A percentile compares a stretch with the other conserved stretches of the same genome.
These are phyloP conservation scores for Pocillopora verrucosa DNA, from an alignment of 64 coral and sea anemone genomes.

Conservation along the genomic window DNA sequence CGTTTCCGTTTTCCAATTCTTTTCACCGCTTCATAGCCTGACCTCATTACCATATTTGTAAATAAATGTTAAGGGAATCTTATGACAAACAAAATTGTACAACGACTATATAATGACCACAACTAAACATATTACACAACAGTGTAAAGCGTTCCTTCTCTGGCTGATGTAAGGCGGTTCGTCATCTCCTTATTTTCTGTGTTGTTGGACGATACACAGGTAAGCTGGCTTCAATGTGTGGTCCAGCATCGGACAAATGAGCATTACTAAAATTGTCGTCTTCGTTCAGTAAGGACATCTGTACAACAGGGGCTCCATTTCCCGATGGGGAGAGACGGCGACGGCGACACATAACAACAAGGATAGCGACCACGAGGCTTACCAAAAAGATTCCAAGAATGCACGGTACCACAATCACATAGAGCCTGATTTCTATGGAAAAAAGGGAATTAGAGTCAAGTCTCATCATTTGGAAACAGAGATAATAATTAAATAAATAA, in stretches of 20 bases:
- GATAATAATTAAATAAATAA: too few species aligned
- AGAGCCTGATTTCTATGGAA: slow-evolving; percentile 2
- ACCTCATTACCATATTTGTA: too few species aligned
- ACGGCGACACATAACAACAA: slow-evolving; percentile 22
- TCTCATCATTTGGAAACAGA: background rate
- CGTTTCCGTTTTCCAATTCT: too few species aligned
- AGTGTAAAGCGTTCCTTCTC: too few species aligned
- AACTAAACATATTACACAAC: background rate
- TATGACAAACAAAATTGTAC: too few species aligned
- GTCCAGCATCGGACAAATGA: slow-evolving; percentile 22
- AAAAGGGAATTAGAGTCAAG: background rate
- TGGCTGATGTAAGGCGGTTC: background rate
- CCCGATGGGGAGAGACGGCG: background rate
- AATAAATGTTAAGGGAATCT: too few species aligned
- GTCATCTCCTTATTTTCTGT: background rate
- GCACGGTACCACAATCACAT: slow-evolving; percentile 22
- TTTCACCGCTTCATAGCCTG: too few species aligned
- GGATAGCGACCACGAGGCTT: background rate
- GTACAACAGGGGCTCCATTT: background rate
- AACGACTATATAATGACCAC: background rate
- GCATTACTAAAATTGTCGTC: slow-evolving; percentile 11
- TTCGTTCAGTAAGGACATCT: slow-evolving; percentile 28
- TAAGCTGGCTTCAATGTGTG: slow-evolving; percentile 19
- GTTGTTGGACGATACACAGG: slow-evolving; percentile 42
- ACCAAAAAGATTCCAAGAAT: slow-evolving; percentile 5